Percentiles rank a stretch among this genome's conserved stretches.
phyloP scores from a whole-genome alignment of 2,888 invertebrate species.

The Lucinisca nassula region DNA sequence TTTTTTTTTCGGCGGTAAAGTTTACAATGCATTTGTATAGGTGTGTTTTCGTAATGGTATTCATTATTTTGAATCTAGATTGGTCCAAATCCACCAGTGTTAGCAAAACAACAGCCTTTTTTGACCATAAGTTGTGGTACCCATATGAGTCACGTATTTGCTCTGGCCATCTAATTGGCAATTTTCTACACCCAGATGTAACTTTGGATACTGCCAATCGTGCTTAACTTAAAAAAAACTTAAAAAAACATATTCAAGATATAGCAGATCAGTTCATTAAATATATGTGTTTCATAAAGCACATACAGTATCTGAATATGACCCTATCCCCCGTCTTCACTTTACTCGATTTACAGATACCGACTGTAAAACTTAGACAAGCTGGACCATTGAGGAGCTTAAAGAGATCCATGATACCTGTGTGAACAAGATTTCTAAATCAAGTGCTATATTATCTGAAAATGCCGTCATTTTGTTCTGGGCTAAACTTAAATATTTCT shows the following conservation, averaged over 20 bases:
- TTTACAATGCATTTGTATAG: too few relatives aligned
- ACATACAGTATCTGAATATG: neutral
- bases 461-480: conserved; percentile 22
- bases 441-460: neutral
- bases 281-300: conserved; percentile 1
- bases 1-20: too few relatives aligned
- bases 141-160: neutral
- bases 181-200: neutral
- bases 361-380: conserved; percentile 12
- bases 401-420: neutral
- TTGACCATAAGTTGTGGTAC: neutral
- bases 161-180: neutral
- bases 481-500: conserved; percentile 7
- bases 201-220: neutral
- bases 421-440: neutral
- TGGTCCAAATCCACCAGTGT: neutral
- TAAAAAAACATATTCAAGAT: neutral
- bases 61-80: neutral
- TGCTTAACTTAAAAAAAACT: neutral
- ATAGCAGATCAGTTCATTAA: neutral
- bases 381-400: neutral
- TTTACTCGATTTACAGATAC: neutral
- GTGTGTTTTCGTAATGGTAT: too few relatives aligned
- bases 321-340: neutral
- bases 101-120: neutral